Conservation (phyloP, 2,888 invertebrate species). For the Euplexia lucipara region DNA sequence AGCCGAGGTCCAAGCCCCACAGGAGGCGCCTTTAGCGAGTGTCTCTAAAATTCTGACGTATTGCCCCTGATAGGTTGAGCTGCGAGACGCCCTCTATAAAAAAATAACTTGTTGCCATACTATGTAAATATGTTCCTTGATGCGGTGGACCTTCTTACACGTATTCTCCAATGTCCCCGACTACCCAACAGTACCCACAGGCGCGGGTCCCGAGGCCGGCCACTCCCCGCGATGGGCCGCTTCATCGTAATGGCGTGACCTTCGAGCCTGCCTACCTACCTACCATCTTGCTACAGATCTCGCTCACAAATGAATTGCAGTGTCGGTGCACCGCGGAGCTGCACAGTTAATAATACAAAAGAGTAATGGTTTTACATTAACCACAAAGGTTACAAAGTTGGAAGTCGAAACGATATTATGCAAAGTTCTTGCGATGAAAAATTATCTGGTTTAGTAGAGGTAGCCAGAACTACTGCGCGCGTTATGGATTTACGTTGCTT, state of each 20-base stretch:
- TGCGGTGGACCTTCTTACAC: constrained; percentile 6
- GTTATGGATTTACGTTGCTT: too few relatives aligned
- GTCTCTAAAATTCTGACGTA: too few relatives aligned
- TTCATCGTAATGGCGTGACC: constrained; percentile 31
- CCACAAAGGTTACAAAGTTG: constrained; percentile 27
- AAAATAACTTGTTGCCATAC: too few relatives aligned
- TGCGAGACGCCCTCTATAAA: too few relatives aligned
- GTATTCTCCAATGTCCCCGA: background rate
- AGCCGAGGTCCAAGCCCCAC: too few relatives aligned
- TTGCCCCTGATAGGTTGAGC: too few relatives aligned
- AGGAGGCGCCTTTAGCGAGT: too few relatives aligned
- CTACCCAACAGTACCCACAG: background rate
- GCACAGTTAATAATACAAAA: constrained; percentile 27
- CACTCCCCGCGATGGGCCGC: constrained; percentile 37
- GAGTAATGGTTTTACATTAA: constrained; percentile 40
- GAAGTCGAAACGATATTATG: constrained; percentile 18
- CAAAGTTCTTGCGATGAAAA: constrained; percentile 18
- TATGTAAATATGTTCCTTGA: background rate
- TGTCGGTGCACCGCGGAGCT: constrained; percentile 33
- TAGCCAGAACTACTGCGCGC: background rate
- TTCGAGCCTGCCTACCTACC: constrained; percentile 20
- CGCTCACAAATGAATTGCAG: constrained; percentile 28
- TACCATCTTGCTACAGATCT: constrained; percentile 36
- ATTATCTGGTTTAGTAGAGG: background rate
- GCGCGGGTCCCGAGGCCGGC: constrained; percentile 32